Percentiles rank a stretch among this genome's conserved stretches.
Evolutionary conservation across 2,797 vertebrate species (phyloP).

Genomic region (Rhinella marina): DNA sequence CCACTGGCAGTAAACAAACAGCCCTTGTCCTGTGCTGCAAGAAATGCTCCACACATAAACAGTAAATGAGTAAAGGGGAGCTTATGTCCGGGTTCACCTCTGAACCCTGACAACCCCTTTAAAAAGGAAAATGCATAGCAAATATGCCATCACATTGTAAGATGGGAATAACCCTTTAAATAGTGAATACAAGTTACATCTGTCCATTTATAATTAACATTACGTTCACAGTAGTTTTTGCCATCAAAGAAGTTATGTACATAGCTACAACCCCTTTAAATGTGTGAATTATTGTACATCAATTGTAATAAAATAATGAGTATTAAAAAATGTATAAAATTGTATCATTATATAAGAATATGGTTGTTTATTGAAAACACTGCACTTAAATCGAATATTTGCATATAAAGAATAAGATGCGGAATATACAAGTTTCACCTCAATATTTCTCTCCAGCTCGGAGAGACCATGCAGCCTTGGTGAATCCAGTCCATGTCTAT

Average conservation of each 20-base stretch:
- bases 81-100: no score
- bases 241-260: neutral
- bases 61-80: no score
- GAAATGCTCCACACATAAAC: no score
- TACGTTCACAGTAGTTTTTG: neutral
- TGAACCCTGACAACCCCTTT: no score
- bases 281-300: no score
- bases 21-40: no score
- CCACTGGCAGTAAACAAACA: no score
- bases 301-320: no score
- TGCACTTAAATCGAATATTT: neutral
- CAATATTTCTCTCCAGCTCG: conserved; percentile 18
- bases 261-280: neutral
- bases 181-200: neutral
- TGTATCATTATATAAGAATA: neutral
- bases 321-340: no score
- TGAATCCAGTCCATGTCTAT: neutral
- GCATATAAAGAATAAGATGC: neutral
- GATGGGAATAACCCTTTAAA: neutral
- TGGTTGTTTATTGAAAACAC: neutral
- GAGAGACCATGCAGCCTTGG: conserved; percentile 17
- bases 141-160: neutral
- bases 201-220: neutral
- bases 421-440: conserved; percentile 3
- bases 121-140: no score